Conservation (phyloP, 2,113 vertebrate species). For the Corynorhinus townsendii region DNA sequence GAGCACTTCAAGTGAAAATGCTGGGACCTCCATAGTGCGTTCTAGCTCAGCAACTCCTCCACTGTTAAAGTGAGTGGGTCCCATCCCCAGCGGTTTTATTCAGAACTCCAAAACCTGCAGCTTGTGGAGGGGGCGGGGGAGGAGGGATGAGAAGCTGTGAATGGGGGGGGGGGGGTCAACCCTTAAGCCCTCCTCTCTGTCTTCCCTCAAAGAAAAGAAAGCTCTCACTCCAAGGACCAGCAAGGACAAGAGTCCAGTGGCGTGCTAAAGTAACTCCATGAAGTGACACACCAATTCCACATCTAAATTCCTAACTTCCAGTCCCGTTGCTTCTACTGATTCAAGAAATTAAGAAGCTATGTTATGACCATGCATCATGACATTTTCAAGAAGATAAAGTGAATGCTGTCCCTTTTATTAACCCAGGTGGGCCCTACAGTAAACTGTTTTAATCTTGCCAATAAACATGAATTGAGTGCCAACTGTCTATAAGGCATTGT, state of each 20-base stretch:
- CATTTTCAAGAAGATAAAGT: not conserved
- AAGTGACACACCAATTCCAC: not conserved
- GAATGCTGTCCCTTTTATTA: not conserved
- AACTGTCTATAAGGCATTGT: not conserved
- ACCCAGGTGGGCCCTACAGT: not conserved
- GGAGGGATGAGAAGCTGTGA: fast-evolving
- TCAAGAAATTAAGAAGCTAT: not conserved
- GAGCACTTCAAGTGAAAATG: not conserved
- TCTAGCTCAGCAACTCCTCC: not conserved
- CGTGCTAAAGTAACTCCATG: not conserved
- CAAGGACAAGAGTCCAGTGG: not conserved
- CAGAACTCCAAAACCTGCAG: not conserved
- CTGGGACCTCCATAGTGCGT: not conserved
- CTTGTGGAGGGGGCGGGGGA: fast-evolving
- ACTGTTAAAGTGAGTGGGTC: not conserved
- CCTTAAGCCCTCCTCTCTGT: not conserved
- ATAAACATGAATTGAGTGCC: not conserved
- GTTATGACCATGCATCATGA: not conserved
- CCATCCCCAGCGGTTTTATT: not conserved
- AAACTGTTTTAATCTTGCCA: not conserved
- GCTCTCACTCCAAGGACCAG: not conserved
- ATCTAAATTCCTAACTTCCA: not conserved
- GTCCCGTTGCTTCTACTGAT: not conserved
- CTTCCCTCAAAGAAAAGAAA: not conserved
- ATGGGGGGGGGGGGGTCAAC: too few species aligned